Percentiles rank a stretch among this genome's conserved stretches.
Conservation (phyloP, 2,888 invertebrate species). For the Eledona agricola region DNA sequence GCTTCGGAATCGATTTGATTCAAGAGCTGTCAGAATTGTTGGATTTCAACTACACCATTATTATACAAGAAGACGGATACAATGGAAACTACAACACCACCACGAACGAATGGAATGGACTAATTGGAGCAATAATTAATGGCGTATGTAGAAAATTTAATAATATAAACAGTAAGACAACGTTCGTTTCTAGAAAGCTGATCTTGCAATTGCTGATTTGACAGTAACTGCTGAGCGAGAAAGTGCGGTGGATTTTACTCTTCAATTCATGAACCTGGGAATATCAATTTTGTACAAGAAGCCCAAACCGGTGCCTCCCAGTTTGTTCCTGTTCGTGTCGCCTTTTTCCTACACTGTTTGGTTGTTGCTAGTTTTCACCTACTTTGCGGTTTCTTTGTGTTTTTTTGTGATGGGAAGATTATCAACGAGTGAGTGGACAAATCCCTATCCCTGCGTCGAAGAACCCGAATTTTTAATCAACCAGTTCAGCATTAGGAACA, state of each 20-base stretch:
- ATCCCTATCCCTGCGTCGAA: slow-evolving; percentile 85
- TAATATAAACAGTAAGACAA: not conserved
- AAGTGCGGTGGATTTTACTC: slow-evolving; percentile 91
- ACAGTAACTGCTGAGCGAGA: slow-evolving; percentile 89
- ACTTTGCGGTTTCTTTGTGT: slow-evolving; percentile 79
- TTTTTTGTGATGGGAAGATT: slow-evolving; percentile 82
- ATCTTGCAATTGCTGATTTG: slow-evolving; percentile 92
- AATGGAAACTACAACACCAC: slow-evolving; percentile 74
- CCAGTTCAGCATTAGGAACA: slow-evolving; percentile 83
- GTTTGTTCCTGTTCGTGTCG: slow-evolving; percentile 90
- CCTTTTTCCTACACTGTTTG: slow-evolving; percentile 86
- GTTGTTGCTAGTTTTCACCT: slow-evolving; percentile 84
- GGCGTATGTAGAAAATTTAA: slow-evolving; percentile 66
- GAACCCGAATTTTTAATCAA: slow-evolving; percentile 86
- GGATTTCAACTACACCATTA: slow-evolving; percentile 84
- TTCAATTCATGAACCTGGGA: slow-evolving; percentile 92
- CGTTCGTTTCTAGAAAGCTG: slow-evolving; percentile 74
- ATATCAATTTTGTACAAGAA: slow-evolving; percentile 91
- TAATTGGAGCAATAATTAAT: slow-evolving; percentile 77
- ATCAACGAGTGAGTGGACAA: slow-evolving; percentile 89
- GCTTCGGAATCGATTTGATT: slow-evolving; percentile 89
- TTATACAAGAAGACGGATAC: slow-evolving; percentile 77
- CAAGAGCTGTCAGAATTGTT: slow-evolving; percentile 79
- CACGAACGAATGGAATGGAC: slow-evolving; percentile 76
- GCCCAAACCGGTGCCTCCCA: slow-evolving; percentile 85